Base-by-base conservation (phyloP, 2,113 vertebrate species). In the Anolis carolinensis region DNA sequence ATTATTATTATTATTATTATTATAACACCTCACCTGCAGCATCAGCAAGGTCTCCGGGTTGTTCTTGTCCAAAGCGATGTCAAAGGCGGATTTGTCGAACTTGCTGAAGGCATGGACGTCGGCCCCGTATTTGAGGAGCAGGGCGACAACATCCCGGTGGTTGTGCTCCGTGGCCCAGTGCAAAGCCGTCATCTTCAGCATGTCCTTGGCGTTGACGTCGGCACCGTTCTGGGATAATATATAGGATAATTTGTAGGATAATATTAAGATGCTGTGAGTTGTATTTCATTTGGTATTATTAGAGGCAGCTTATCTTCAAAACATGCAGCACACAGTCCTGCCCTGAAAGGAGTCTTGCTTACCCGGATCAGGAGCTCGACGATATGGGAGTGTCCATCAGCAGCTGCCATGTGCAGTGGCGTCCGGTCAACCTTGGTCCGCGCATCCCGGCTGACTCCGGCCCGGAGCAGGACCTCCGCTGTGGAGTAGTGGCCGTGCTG, bases 181-280 rank as follows among this genome's bases (percentile, higher is more conserved):
- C 83, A 99, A 92, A 10, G 98, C 98, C 0, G 98, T 99, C 98
- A 99, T 99, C 94, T 99, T 97, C 94, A 99, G 90, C 98, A 99
- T 98, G 96, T 99, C 98, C 93, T 97, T 98, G 90, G 98, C 98
- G 3, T 99, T 98, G 32, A 99, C 97, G 86, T 99, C 98, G 0
- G 98, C 98, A 0, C 98, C 98, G 0, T 97, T 98, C 98, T 99
- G 93, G 23, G 0, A 68, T n/a, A n/a, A n/a, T n/a, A n/a, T n/a
- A n/a, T n/a, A n/a, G n/a, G n/a, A n/a, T n/a, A n/a, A n/a, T n/a
- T n/a, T n/a, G n/a, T n/a, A n/a, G n/a, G n/a, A n/a, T n/a, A n/a
- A n/a, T n/a, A n/a, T n/a, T n/a, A n/a, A n/a, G n/a, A n/a, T n/a
- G n/a, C n/a, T n/a, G n/a, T n/a, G n/a, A n/a, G n/a, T n/a, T n/a